A percentile compares a stretch with the other conserved stretches of the same genome.
Conservation (phyloP, 64 coral and sea anemone genomes). For the Orbicella faveolata region DNA sequence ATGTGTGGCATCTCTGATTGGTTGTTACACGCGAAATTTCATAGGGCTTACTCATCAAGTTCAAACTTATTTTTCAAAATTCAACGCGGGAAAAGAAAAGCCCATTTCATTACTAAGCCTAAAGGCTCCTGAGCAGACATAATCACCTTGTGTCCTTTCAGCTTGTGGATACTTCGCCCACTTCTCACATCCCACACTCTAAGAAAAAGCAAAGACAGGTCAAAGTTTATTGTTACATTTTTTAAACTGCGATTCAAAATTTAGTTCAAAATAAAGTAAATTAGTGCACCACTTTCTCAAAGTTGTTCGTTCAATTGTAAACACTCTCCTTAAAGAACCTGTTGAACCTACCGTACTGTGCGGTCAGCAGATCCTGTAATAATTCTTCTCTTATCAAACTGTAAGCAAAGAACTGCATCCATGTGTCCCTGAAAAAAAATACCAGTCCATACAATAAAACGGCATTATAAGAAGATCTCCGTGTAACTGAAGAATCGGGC, state of each 20-base stretch:
- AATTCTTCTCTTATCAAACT: slow-evolving; percentile 89
- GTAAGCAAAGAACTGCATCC: slow-evolving; percentile 87
- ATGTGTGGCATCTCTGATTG: no score
- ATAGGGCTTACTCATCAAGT: no score
- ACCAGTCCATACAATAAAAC: neutral
- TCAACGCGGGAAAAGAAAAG: no score
- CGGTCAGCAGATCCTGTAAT: slow-evolving; percentile 97
- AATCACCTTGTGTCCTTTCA: slow-evolving; percentile 87
- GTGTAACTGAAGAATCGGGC: no score
- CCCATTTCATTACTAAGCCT: no score
- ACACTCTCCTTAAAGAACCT: neutral
- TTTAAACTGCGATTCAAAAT: no score
- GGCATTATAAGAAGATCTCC: neutral
- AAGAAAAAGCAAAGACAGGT: neutral
- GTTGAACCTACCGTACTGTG: slow-evolving; percentile 65
- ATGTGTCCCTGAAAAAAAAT: slow-evolving; percentile 74
- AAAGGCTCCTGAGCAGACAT: neutral
- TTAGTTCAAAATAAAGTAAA: no score
- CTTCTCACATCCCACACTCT: slow-evolving; percentile 97
- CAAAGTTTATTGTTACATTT: neutral
- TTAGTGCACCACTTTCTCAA: no score
- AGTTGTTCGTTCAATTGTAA: no score
- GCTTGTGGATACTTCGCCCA: slow-evolving; percentile 80
- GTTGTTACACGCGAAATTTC: no score
- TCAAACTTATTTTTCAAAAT: no score